Evolutionary conservation across 2,888 invertebrate genomes (phyloP), one percentile per base, ranked within the genome.

Genomic region (Pachydiplax longipennis): DNA sequence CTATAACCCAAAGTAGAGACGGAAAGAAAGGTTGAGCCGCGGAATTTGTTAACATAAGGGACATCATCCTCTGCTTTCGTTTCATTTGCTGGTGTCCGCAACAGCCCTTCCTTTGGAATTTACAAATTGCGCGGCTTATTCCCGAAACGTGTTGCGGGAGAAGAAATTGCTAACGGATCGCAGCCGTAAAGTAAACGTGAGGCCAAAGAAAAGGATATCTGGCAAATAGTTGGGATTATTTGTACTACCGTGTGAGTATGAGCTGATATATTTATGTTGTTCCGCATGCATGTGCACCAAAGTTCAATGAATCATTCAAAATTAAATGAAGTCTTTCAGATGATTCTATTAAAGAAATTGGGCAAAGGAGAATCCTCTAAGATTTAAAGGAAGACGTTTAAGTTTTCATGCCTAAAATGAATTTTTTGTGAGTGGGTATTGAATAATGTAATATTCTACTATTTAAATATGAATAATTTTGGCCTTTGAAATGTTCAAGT

Each of bases 41-140:
- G 73, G 73, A 73, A 73, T 73, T 73, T 73, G 73, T 73, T 73
- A 73, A 73, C 73, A 73, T 25, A 53, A 73, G 73, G 31, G 73
- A 73, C 31, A 13, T 73, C 31, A 73, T 73, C 73, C 73, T 31
- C 25, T 73, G 31, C 73, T 73, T 48, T 44, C 44, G 5, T n/a
- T 82, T 40, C 22, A 18, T 15, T 80, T 31, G 31, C 31, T 22
- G 35, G 53, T 35, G 35, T 83, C 58, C 83, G 31, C 53, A 35
- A 35, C 53, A 83, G 35, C 83, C 83, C 83, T 83, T 83, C 83
- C 58, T 53, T 58, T 53, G 82, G 15, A 48, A n/a, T 87, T 87
- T 61, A 87, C 87, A 87, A 87, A 87, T 87, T 61, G 65, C 87
- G 61, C 40, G 61, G 87, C 87, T 87, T 87, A 87, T 61, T 61